Evolutionary conservation across 2,888 invertebrate species (phyloP).

Genomic region (Cinara cedri): DNA sequence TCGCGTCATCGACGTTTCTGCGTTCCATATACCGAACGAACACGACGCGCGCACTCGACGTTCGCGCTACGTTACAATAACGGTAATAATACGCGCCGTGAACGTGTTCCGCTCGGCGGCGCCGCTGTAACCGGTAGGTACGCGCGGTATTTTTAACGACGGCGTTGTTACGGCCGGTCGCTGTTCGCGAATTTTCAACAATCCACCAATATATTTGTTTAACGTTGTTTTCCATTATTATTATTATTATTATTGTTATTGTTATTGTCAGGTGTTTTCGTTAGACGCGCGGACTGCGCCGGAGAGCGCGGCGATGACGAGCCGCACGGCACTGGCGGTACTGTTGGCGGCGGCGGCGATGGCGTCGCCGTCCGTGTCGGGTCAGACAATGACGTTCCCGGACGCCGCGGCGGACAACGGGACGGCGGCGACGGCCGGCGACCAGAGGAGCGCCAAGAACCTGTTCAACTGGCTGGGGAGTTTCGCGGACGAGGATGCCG

Average conservation of each 20-base stretch:
- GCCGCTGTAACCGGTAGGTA: background rate
- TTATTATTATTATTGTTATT: no score
- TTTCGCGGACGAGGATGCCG: conserved; percentile 75
- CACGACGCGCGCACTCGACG: no score
- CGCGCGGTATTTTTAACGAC: background rate
- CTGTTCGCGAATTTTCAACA: no score
- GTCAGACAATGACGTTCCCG: conserved; percentile 40
- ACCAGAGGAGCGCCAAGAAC: conserved; percentile 70
- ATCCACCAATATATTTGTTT: no score
- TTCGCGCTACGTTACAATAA: no score
- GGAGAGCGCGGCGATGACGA: background rate
- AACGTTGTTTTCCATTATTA: no score
- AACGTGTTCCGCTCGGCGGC: background rate
- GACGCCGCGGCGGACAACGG: conserved; percentile 21
- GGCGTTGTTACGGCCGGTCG: no score
- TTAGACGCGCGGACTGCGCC: no score
- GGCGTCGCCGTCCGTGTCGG: conserved; percentile 78
- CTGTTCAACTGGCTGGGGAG: conserved; percentile 81
- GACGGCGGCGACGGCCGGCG: conserved; percentile 24
- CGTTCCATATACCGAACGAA: no score
- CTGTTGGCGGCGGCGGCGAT: conserved; percentile 81
- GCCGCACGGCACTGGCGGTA: conserved; percentile 65
- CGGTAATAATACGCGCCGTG: background rate
- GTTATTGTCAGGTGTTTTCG: no score
- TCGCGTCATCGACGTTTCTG: no score